phyloP scores from a whole-genome alignment of 64 coral and sea anemone species.

The Pachyseris speciosa region DNA sequence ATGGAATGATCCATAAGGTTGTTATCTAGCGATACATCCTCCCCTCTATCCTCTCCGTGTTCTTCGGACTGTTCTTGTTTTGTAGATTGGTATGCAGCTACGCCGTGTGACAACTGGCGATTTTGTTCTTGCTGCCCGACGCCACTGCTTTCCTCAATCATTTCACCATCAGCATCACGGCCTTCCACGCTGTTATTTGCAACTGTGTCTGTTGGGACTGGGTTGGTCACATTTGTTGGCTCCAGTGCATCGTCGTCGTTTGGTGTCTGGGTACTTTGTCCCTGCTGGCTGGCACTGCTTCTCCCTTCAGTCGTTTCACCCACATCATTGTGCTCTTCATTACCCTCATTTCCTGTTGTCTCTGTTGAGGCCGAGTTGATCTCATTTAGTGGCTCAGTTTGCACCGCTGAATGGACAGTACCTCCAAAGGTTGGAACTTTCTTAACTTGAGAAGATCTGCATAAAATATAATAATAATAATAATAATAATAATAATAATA shows the following conservation, averaged over 20 bases:
- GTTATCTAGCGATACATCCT: neutral
- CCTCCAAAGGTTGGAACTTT: conserved; percentile 18
- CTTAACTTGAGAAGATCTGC: neutral
- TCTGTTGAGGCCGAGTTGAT: neutral
- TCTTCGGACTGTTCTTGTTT: neutral
- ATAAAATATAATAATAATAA: neutral
- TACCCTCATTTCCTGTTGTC: too few species aligned
- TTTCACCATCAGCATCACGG: neutral
- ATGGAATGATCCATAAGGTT: neutral
- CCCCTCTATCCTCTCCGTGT: neutral
- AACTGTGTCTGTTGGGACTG: neutral
- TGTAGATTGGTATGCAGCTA: neutral
- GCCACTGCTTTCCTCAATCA: neutral
- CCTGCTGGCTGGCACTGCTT: too few species aligned
- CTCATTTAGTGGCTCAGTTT: neutral
- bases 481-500: too few species aligned
- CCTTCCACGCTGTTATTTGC: too few species aligned
- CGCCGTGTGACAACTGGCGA: neutral
- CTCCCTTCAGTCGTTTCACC: neutral
- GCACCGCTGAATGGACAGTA: neutral
- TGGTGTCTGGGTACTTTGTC: too few species aligned
- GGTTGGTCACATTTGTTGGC: neutral
- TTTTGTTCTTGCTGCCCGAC: neutral
- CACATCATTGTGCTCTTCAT: too few species aligned
- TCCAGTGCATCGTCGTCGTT: too few species aligned